These are phyloP conservation scores for Entelurus aequoreus DNA, from an alignment of 2,113 vertebrate species.

Conservation along the genomic window DNA sequence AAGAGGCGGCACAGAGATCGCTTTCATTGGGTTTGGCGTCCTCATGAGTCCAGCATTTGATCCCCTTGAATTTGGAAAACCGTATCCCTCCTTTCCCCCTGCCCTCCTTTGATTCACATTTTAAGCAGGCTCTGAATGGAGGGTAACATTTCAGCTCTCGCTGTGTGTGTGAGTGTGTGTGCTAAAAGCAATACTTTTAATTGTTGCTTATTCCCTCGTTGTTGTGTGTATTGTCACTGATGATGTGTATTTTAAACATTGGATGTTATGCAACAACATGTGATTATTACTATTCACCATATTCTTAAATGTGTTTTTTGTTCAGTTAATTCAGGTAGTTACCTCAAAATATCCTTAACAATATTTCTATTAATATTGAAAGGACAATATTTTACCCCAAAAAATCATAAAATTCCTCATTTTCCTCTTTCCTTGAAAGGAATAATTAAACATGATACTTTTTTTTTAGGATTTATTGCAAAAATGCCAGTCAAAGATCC, in stretches of 20 bases:
- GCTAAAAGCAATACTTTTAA: not conserved
- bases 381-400: too few species aligned
- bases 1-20: constrained; percentile 83
- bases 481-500: too few species aligned
- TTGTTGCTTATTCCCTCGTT: not conserved
- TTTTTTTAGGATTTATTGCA: too few species aligned
- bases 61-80: constrained; percentile 90
- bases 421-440: too few species aligned
- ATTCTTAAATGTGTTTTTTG: too few species aligned
- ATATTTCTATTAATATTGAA: too few species aligned
- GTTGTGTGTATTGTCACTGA: not conserved
- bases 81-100: constrained; percentile 55
- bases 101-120: constrained; percentile 80
- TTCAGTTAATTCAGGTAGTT: too few species aligned
- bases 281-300: too few species aligned
- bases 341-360: too few species aligned
- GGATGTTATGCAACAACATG: too few species aligned
- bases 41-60: constrained; percentile 96
- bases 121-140: constrained; percentile 74
- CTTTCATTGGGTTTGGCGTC: constrained; percentile 91
- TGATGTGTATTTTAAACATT: not conserved
- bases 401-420: too few species aligned
- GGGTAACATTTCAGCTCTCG: constrained; percentile 85
- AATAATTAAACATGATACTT: too few species aligned
- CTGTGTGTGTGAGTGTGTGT: constrained; percentile 12